phyloP scores from a whole-genome alignment of 2,797 vertebrate genomes.

The Centropyge bicolor region DNA sequence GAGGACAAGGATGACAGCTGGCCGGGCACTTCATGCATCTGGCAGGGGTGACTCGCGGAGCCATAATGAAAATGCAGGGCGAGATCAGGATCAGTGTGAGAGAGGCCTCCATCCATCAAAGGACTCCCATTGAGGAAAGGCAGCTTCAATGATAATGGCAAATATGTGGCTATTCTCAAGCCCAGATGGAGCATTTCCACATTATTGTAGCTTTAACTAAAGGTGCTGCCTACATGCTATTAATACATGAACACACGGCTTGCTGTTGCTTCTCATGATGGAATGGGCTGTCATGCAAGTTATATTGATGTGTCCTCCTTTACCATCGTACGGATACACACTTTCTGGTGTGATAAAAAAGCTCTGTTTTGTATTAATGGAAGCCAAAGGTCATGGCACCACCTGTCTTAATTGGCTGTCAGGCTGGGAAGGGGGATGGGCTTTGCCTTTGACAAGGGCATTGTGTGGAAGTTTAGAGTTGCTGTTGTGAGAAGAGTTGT shows the following conservation, averaged over 20 bases:
- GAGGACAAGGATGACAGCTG: slow-evolving; percentile 79
- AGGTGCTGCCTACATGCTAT: slow-evolving; percentile 8
- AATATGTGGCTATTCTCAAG: slow-evolving; percentile 67
- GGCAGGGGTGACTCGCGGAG: slow-evolving; percentile 71
- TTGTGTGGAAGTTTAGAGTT: slow-evolving; percentile 27
- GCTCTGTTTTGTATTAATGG: slow-evolving; percentile 18
- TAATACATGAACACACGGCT: slow-evolving; percentile 21
- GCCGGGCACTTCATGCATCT: slow-evolving; percentile 78
- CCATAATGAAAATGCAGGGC: slow-evolving; percentile 83
- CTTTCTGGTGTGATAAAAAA: slow-evolving; percentile 13
- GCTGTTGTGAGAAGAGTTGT: neutral
- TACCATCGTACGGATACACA: neutral
- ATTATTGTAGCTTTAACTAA: slow-evolving; percentile 30
- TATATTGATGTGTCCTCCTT: neutral
- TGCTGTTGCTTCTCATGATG: slow-evolving; percentile 10
- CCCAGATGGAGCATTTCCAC: slow-evolving; percentile 49
- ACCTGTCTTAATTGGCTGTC: slow-evolving; percentile 43
- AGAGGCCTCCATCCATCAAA: slow-evolving; percentile 84
- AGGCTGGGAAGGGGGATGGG: slow-evolving; percentile 16
- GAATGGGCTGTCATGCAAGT: neutral
- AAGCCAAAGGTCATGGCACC: slow-evolving; percentile 39
- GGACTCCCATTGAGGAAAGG: slow-evolving; percentile 66
- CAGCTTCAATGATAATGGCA: slow-evolving; percentile 64
- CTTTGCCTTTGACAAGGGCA: slow-evolving; percentile 49
- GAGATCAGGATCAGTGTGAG: slow-evolving; percentile 78